Base-by-base conservation (phyloP, 2,888 invertebrate genomes). In the Lepetodrilus schrolli region DNA sequence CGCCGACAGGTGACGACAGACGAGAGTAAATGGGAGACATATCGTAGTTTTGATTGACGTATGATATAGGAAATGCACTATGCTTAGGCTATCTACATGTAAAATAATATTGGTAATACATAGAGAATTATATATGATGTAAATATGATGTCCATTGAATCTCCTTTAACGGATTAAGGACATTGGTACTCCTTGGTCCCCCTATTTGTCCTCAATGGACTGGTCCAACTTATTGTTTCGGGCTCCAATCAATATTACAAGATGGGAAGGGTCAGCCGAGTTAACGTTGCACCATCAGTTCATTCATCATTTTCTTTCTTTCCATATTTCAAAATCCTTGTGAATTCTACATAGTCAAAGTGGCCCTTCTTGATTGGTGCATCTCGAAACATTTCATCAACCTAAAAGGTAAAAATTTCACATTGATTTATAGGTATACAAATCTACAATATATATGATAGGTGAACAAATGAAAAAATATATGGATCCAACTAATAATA, bases 331-430 rank as follows among this genome's bases (percentile, higher is more conserved):
- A 99, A 93, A 89, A 99, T 99, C 88, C 98, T 94, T 38, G 99
- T 99, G 90, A 99, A 99, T 92, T 99, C 99, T 69, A 97, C 94
- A 90, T 99, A 99, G 92, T 99, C 97, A 90, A 99, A 99, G 90
- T 96, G 93, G 17, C 88, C 88, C 86, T 96, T 96, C 86, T 96
- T 96, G 86, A 99, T 99, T 2, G 99, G 99, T 37, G 99, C 99
- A 91, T 99, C 99, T 4, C 98, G 93, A 88, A 97, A 96, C 96
- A 99, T 98, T 91, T 99, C 98, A 90, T 99, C 99, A 0, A 99
- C 93, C 93, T 93, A 83, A 17, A 43, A 43, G n/a, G n/a, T 21
- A 87, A 76, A 49, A 70, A 17, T n/a, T 30, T 1, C 47, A 10
- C 30, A 50, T 2, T 51, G 49, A n/a, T n/a, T n/a, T n/a, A n/a